Evolutionary conservation across 2,797 vertebrate genomes (phyloP).

Genomic region (Otolemur crassicaudatus): DNA sequence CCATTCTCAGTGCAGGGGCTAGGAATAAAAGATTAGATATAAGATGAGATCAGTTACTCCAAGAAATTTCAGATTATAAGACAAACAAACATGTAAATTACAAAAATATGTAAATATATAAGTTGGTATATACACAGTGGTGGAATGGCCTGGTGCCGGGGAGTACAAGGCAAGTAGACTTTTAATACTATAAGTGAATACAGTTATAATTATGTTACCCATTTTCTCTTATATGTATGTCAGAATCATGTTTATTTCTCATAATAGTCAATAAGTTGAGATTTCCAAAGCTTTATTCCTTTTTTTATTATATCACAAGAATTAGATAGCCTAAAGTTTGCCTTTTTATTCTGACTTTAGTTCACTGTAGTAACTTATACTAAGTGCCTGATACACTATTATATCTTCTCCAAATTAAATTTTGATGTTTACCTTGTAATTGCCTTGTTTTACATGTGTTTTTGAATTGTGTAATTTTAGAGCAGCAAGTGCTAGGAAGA

Average conservation of each 20-base stretch:
- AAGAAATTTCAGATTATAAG: constrained; percentile 42
- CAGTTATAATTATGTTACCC: constrained; percentile 7
- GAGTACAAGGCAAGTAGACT: not conserved
- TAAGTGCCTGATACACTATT: not conserved
- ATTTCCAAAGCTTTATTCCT: constrained; percentile 54
- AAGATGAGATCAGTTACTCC: not conserved
- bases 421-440: constrained; percentile 61
- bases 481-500: constrained; percentile 13
- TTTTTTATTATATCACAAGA: constrained; percentile 48
- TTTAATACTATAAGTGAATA: constrained; percentile 33
- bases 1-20: not conserved
- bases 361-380: constrained; percentile 50
- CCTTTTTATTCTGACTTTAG: constrained; percentile 62
- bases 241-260: constrained; percentile 51
- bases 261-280: constrained; percentile 51
- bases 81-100: not conserved
- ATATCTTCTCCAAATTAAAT: constrained; percentile 49
- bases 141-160: not conserved
- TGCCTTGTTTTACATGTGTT: constrained; percentile 50
- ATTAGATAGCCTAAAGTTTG: constrained; percentile 47
- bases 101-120: not conserved
- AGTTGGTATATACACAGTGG: not conserved
- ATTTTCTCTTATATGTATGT: not conserved
- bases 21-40: not conserved
- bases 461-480: constrained; percentile 50